These are phyloP conservation scores for Oasisia sp. DNA, from an alignment of 2,888 invertebrate species.

Conservation along the genomic window DNA sequence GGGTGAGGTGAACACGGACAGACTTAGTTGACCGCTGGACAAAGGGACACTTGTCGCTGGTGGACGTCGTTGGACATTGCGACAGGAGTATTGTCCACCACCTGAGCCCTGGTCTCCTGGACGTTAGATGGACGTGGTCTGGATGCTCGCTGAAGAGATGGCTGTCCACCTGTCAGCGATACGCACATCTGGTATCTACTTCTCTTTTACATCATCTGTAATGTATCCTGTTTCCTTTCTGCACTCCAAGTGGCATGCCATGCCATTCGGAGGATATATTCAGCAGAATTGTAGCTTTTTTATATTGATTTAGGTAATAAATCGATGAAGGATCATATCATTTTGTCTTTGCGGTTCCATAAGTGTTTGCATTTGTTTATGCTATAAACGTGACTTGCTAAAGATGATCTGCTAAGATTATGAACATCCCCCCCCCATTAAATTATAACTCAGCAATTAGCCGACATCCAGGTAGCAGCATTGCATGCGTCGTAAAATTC, in stretches of 20 bases:
- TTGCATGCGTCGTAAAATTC: neutral
- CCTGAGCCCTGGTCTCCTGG: neutral
- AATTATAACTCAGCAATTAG: neutral
- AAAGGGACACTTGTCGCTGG: neutral
- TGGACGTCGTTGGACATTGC: neutral
- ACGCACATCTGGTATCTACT: neutral
- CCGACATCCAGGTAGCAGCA: neutral
- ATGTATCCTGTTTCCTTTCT: neutral
- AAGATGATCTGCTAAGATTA: too few species aligned
- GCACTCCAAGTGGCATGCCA: neutral
- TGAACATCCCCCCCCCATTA: too few species aligned
- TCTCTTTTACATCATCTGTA: neutral
- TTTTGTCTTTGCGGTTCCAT: too few species aligned
- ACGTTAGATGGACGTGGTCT: neutral
- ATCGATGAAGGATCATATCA: too few species aligned
- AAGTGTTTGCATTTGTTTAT: too few species aligned
- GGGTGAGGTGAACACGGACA: neutral
- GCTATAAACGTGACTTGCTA: too few species aligned
- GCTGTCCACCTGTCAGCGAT: neutral
- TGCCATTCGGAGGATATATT: neutral
- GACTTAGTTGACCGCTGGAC: neutral
- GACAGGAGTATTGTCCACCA: neutral
- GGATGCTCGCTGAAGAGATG: constrained; percentile 2
- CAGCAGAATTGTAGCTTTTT: too few species aligned
- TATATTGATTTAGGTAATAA: too few species aligned